Conservation (phyloP, 2,113 vertebrate genomes). For the Phyllopteryx taeniolatus region DNA sequence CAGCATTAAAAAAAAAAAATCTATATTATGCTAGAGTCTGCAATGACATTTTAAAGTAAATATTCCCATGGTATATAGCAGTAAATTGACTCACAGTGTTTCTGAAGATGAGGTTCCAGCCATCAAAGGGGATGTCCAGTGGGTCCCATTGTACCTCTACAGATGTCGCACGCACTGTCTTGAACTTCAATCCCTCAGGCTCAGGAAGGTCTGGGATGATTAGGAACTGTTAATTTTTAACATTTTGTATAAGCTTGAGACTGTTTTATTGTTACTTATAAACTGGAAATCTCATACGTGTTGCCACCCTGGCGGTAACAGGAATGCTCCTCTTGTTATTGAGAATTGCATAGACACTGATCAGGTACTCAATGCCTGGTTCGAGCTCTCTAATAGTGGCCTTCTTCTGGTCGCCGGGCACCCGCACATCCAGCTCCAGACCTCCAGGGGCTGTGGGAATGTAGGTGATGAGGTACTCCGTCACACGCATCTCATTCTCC, state of each 20-base stretch:
- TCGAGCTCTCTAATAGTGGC: conserved; percentile 88
- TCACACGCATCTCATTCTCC: conserved; percentile 90
- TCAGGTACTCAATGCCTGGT: conserved; percentile 92
- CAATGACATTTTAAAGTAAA: conserved; percentile 12
- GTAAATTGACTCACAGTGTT: conserved; percentile 80
- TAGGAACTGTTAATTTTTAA: not conserved
- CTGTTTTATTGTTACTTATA: not conserved
- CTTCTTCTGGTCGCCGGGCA: conserved; percentile 84
- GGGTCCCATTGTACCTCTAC: conserved; percentile 97
- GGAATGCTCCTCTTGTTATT: conserved; percentile 92
- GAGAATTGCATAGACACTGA: conserved; percentile 91
- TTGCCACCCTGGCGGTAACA: conserved; percentile 90
- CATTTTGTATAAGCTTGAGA: not conserved
- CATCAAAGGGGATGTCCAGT: conserved; percentile 88
- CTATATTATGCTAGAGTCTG: conserved; percentile 28
- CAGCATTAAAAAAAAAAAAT: conserved; percentile 26
- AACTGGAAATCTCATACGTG: conserved; percentile 75
- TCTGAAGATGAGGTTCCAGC: conserved; percentile 93
- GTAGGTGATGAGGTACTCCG: conserved; percentile 85
- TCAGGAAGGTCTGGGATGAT: conserved; percentile 83
- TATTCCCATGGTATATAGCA: conserved; percentile 8
- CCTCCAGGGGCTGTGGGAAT: conserved; percentile 84
- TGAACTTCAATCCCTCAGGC: conserved; percentile 94
- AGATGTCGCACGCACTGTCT: conserved; percentile 88
- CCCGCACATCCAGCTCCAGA: conserved; percentile 85